Percentiles rank a stretch among this genome's conserved stretches.
These are phyloP conservation scores for Gambelia wislizenii DNA, from an alignment of 2,797 vertebrate genomes.

Conservation along the genomic window DNA sequence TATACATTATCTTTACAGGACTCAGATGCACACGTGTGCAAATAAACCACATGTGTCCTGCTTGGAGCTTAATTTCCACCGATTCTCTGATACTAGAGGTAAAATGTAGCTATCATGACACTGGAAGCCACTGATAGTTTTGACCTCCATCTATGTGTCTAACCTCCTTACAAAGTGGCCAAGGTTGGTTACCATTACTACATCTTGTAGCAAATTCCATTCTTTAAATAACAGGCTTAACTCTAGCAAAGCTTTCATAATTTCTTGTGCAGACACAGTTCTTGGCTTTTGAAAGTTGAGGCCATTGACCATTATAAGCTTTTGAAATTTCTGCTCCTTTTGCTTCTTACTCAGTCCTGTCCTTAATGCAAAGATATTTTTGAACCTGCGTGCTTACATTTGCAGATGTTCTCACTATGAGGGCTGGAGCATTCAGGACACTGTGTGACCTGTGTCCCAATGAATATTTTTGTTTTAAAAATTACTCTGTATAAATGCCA, in stretches of 20 bases:
- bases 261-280: neutral
- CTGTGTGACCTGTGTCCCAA: neutral
- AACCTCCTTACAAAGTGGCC: neutral
- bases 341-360: neutral
- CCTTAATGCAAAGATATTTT: neutral
- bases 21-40: neutral
- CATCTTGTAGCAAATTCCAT: neutral
- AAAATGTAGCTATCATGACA: no score
- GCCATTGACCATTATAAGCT: neutral
- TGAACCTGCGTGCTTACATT: neutral
- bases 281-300: neutral
- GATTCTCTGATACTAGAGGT: no score
- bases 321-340: neutral
- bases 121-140: neutral
- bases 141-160: neutral
- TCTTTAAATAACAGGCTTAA: neutral
- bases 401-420: neutral
- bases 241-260: neutral
- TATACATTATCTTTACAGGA: neutral
- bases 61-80: neutral
- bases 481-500: slow-evolving; percentile 20
- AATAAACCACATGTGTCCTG: neutral
- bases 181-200: neutral
- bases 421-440: neutral
- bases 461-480: slow-evolving; percentile 29